Evolutionary conservation across 30 jellyfish, hydroid and myxozoan genomes (phyloP).

Genomic region (Hydra vulgaris): DNA sequence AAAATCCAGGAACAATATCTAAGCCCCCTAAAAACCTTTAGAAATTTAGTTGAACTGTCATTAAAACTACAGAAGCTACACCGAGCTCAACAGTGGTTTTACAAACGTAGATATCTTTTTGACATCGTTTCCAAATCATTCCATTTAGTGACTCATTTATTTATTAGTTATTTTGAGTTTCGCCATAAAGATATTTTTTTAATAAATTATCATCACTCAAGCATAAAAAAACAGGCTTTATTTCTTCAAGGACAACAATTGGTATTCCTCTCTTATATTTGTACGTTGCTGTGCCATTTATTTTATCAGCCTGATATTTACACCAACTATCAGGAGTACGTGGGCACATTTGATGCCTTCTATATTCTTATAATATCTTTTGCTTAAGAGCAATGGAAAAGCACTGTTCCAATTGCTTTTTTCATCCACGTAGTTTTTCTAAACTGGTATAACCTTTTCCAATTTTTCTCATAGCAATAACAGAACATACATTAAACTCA

Average conservation of each 20-base stretch:
- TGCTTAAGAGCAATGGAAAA: not conserved
- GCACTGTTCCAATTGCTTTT: slow-evolving; percentile 1
- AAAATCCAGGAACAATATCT: slow-evolving; percentile 4
- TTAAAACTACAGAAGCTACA: slow-evolving; percentile 1
- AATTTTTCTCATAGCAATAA: no score
- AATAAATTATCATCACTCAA: no score
- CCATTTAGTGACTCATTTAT: not conserved
- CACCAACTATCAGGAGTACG: no score
- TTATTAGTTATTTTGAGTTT: slow-evolving; percentile 1
- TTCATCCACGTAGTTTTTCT: no score
- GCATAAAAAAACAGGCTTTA: no score
- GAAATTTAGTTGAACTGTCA: not conserved
- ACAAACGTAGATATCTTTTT: not conserved
- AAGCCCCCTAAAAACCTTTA: slow-evolving; percentile 1
- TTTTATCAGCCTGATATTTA: no score
- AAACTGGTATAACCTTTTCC: no score
- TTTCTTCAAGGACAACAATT: no score
- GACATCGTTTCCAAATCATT: slow-evolving; percentile 3
- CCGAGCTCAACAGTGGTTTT: slow-evolving; percentile 3
- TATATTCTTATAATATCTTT: not conserved
- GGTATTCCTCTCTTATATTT: no score
- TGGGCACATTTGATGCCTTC: slow-evolving; percentile 3
- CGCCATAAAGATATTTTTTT: not conserved
- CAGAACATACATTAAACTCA: no score
- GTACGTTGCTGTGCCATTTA: no score